Conservation (phyloP, 2,888 invertebrate genomes). For the Drosophila sordidula region DNA sequence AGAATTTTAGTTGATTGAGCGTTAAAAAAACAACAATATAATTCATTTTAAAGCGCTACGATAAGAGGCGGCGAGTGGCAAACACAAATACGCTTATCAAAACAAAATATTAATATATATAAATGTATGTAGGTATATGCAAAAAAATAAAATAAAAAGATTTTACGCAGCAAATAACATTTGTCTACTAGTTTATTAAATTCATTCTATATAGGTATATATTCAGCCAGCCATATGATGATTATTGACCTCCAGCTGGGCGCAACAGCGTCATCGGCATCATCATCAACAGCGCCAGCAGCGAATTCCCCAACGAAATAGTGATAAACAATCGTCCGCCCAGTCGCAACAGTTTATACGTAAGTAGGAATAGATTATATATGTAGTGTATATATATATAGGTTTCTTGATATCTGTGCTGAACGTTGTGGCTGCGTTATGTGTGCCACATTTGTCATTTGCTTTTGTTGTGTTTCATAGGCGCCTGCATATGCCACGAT, state of each 20-base stretch:
- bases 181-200: slow-evolving; percentile 19
- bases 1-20: slow-evolving; percentile 1
- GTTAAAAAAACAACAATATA: slow-evolving; percentile 10
- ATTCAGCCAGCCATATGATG: slow-evolving; percentile 13
- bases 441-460: slow-evolving; percentile 32
- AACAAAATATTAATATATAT: slow-evolving; percentile 2
- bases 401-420: neutral
- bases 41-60: slow-evolving; percentile 24
- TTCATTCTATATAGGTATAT: slow-evolving; percentile 8
- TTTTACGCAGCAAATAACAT: slow-evolving; percentile 38
- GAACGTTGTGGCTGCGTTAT: neutral
- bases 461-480: neutral
- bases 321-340: slow-evolving; percentile 36
- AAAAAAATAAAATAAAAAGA: slow-evolving; percentile 1
- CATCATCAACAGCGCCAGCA: neutral
- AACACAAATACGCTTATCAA: slow-evolving; percentile 28
- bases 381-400: neutral
- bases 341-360: slow-evolving; percentile 2
- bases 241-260: slow-evolving; percentile 33
- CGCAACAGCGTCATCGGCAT: slow-evolving; percentile 23
- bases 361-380: slow-evolving; percentile 1
- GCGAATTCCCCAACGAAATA: slow-evolving; percentile 44
- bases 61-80: slow-evolving; percentile 14
- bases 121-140: neutral
- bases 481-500: slow-evolving; percentile 18